phyloP scores from a whole-genome alignment of 2,888 invertebrate species.

The Crepidodera aurea region DNA sequence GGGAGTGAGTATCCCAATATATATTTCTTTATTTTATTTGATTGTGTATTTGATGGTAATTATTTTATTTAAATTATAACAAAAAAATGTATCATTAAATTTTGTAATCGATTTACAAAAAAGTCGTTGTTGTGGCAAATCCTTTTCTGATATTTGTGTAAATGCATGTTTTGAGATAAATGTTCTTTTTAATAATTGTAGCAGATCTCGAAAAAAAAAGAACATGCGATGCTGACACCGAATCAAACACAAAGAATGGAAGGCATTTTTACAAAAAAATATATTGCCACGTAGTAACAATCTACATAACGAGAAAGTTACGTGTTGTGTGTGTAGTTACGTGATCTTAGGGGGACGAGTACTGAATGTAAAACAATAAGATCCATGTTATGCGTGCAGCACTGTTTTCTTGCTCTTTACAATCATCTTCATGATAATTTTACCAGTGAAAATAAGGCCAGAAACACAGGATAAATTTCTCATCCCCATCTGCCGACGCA shows the following conservation, averaged over 20 bases:
- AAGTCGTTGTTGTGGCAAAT: too few relatives aligned
- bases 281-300: conserved; percentile 49
- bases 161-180: too few relatives aligned
- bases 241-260: conserved; percentile 17
- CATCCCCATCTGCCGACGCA: background rate
- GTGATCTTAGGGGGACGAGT: conserved; percentile 48
- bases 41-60: too few relatives aligned
- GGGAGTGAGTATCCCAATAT: too few relatives aligned
- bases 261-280: conserved; percentile 29
- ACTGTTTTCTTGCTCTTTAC: conserved; percentile 41
- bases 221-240: background rate
- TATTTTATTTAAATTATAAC: too few relatives aligned
- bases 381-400: conserved; percentile 46
- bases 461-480: conserved; percentile 23
- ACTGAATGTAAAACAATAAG: conserved; percentile 50
- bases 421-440: conserved; percentile 44
- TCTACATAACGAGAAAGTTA: conserved; percentile 52
- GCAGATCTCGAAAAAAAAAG: background rate
- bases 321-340: conserved; percentile 52
- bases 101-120: too few relatives aligned
- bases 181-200: too few relatives aligned
- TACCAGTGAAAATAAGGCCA: conserved; percentile 33
- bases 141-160: too few relatives aligned
- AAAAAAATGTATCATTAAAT: too few relatives aligned
- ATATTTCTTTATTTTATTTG: too few relatives aligned